A percentile compares a stretch with the other conserved stretches of the same genome.
Evolutionary conservation across 2,113 vertebrate genomes (phyloP).

Genomic region (Phyllopteryx taeniolatus): DNA sequence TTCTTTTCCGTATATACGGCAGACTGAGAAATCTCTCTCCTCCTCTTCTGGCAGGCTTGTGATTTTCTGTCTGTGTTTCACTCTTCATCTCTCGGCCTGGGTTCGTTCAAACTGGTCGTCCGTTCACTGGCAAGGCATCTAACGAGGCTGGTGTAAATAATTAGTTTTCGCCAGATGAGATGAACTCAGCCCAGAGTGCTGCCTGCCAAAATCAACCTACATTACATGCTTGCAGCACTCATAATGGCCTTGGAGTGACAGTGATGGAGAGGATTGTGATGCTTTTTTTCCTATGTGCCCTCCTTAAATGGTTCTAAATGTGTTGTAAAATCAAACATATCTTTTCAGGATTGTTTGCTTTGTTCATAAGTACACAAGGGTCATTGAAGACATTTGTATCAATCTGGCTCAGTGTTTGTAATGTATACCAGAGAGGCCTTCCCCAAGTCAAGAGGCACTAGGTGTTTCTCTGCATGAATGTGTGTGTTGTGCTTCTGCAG

Average conservation of each 20-base stretch:
- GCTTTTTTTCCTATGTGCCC: conserved; percentile 16
- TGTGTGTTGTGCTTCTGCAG: conserved; percentile 68
- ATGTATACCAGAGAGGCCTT: conserved; percentile 38
- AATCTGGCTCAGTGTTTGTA: conserved; percentile 27
- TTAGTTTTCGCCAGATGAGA: conserved; percentile 74
- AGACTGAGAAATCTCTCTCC: conserved; percentile 53
- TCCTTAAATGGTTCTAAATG: conserved; percentile 32
- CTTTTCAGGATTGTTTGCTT: conserved; percentile 37
- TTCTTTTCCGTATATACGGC: conserved; percentile 63
- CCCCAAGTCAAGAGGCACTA: conserved; percentile 41
- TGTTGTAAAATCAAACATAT: conserved; percentile 30
- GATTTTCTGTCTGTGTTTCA: conserved; percentile 52
- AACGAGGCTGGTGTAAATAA: conserved; percentile 74
- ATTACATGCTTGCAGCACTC: conserved; percentile 53
- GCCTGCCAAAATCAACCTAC: conserved; percentile 70
- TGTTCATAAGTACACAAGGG: conserved; percentile 32
- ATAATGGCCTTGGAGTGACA: conserved; percentile 41
- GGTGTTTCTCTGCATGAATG: conserved; percentile 39
- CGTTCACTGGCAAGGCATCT: conserved; percentile 65
- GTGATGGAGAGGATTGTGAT: conserved; percentile 29
- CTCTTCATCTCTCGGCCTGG: conserved; percentile 59
- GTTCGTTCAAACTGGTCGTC: conserved; percentile 65
- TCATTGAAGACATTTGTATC: conserved; percentile 41
- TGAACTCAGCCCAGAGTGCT: conserved; percentile 60
- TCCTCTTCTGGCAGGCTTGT: conserved; percentile 41